Evolutionary conservation across 92 coral and sea anemone genomes (phyloP), one percentile per base, ranked within the genome.

Genomic region (Ricordea florida): DNA sequence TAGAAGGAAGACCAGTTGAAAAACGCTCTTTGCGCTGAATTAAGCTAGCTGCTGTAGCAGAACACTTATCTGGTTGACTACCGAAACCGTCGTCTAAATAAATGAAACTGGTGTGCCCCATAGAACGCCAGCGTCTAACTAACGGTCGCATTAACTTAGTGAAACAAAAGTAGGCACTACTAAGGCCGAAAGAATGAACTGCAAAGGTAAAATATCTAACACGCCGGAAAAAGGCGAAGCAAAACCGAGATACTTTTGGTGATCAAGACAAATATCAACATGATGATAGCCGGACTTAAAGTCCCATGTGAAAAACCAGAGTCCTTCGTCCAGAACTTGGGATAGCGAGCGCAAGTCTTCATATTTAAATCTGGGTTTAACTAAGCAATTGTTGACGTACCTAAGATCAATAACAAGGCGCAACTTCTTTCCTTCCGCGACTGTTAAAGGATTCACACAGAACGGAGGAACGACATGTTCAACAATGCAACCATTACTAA

Each of bases 1-100:
- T 74, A 44, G 73, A 69, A 11, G 65, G 37, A 5, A 77, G 56
- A 5, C 91, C 85, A 24, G 85, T 77, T 10, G 68, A 5, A 25
- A 47, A 15, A 33, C 69, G 88, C 24, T 85, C 91, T 62, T 74
- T 74, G 26, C 74, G 78, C 77, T 89, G 85, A 59, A 89, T 79
- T 14, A 60, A 18, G 40, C 81, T 80, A 10, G 88, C 81, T 46
- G 90, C 94, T 21, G 40, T 34, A 43, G 86, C 90, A 17, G 91
- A 85, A 49, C 74, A 18, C 29, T 62, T 66, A 44, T 89, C 94
- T 15, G 62, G 75, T 32, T 58, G 84, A 32, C 86, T 59, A 20
- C 84, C 76, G 25, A 85, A 76, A 50, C 93, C 90, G 67, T 89
- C 90, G 58, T 89, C 87, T 7, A 84, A 51, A 33, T 89, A 89